These are phyloP conservation scores for Lasioglossum morio DNA, from an alignment of 2,888 invertebrate species.

Conservation along the genomic window DNA sequence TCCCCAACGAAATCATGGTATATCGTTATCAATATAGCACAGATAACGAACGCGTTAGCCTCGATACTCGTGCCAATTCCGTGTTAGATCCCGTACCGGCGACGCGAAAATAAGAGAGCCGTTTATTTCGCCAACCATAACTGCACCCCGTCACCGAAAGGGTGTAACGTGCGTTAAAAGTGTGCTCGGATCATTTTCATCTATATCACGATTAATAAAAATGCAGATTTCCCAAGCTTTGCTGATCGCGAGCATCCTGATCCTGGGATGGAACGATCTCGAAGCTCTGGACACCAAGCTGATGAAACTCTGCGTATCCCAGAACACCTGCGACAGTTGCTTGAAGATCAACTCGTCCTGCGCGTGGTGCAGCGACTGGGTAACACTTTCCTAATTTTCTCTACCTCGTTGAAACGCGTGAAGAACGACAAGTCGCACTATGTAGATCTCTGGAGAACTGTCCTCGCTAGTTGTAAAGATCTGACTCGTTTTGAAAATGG, in stretches of 20 bases:
- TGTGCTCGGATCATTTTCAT: neutral
- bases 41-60: conserved; percentile 53
- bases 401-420: neutral
- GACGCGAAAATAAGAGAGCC: neutral
- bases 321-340: conserved; percentile 74
- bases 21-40: conserved; percentile 61
- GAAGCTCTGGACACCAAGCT: conserved; percentile 31
- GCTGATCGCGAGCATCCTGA: neutral
- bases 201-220: neutral
- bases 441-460: neutral
- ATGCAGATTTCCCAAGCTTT: conserved; percentile 19
- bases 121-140: neutral
- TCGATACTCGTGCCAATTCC: conserved; percentile 38
- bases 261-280: neutral
- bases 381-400: conserved; percentile 50
- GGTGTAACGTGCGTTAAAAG: neutral
- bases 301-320: conserved; percentile 66
- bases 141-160: neutral
- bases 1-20: conserved; percentile 19
- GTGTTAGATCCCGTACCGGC: conserved; percentile 15
- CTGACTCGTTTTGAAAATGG: neutral
- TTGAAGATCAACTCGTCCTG: conserved; percentile 71
- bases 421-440: too few relatives aligned
- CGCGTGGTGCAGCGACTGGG: conserved; percentile 80
- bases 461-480: neutral